Percentiles rank a stretch among this genome's conserved stretches.
Evolutionary conservation across 2,113 vertebrate genomes (phyloP).

Genomic region (Myodes glareolus): DNA sequence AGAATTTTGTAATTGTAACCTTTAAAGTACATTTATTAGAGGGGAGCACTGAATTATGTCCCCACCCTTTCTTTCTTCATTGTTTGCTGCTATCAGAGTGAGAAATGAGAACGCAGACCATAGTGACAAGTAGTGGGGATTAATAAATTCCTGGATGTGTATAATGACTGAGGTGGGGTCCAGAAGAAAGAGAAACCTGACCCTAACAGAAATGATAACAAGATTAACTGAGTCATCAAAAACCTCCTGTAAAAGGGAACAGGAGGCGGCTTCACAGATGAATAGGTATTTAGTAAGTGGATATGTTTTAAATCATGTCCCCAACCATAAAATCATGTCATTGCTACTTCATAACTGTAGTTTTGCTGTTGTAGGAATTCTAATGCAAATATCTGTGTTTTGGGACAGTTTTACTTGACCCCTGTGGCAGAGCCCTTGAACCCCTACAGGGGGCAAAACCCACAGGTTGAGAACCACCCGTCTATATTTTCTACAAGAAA

Average conservation of each 20-base stretch:
- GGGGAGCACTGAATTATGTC: background rate
- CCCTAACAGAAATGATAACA: background rate
- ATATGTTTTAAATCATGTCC: background rate
- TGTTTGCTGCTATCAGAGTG: background rate
- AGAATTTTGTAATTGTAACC: background rate
- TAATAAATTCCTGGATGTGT: background rate
- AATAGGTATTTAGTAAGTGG: background rate
- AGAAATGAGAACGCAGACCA: background rate
- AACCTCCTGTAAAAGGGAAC: background rate
- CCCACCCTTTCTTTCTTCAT: too few species aligned
- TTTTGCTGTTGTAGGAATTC: too few species aligned
- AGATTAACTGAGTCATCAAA: background rate
- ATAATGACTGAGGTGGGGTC: background rate
- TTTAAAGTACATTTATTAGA: background rate
- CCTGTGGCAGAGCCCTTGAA: background rate
- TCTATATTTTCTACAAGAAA: background rate
- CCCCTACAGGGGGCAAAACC: accelerated
- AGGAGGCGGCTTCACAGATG: background rate
- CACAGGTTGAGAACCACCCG: background rate
- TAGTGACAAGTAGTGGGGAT: background rate
- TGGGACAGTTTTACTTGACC: background rate
- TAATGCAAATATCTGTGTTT: too few species aligned
- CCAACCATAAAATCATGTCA: background rate
- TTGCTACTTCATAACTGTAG: too few species aligned
- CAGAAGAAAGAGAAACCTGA: background rate